These are phyloP conservation scores for Hydriomena furcata DNA, from an alignment of 2,888 invertebrate genomes.

Conservation along the genomic window DNA sequence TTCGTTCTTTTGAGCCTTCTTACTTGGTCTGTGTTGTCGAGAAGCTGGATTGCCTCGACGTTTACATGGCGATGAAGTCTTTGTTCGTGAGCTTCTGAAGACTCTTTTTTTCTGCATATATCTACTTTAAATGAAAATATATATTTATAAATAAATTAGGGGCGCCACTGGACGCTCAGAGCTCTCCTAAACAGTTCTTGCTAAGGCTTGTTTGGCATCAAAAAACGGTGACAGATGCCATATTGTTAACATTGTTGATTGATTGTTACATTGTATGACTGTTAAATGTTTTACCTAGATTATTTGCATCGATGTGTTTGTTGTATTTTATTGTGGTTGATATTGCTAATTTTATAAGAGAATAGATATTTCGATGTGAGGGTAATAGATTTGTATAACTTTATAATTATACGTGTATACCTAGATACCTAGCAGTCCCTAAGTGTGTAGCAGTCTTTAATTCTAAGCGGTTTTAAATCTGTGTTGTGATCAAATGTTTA, in stretches of 20 bases:
- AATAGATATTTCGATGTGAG: constrained; percentile 23
- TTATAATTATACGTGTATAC: constrained; percentile 17
- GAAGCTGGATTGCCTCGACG: no score
- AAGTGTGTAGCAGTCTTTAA: constrained; percentile 23
- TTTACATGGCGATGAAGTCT: no score
- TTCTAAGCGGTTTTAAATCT: constrained; percentile 45
- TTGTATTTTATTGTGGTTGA: constrained; percentile 11
- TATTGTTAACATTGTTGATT: constrained; percentile 13
- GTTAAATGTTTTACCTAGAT: constrained; percentile 17
- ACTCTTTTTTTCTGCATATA: no score
- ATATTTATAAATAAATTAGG: no score
- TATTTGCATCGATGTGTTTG: constrained; percentile 16
- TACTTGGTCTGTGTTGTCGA: no score
- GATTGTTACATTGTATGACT: constrained; percentile 19
- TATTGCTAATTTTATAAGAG: constrained; percentile 8
- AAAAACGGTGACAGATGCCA: neutral
- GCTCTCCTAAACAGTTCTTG: no score
- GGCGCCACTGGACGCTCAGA: no score
- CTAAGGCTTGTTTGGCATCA: no score
- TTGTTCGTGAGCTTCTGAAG: no score
- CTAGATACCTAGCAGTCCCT: constrained; percentile 13
- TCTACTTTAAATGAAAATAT: no score
- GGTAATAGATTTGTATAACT: constrained; percentile 28
- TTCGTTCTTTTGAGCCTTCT: no score
- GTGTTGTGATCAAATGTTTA: constrained; percentile 65